A percentile compares a stretch with the other conserved stretches of the same genome.
phyloP scores from a whole-genome alignment of 2,113 vertebrate genomes.

The Parus major region DNA sequence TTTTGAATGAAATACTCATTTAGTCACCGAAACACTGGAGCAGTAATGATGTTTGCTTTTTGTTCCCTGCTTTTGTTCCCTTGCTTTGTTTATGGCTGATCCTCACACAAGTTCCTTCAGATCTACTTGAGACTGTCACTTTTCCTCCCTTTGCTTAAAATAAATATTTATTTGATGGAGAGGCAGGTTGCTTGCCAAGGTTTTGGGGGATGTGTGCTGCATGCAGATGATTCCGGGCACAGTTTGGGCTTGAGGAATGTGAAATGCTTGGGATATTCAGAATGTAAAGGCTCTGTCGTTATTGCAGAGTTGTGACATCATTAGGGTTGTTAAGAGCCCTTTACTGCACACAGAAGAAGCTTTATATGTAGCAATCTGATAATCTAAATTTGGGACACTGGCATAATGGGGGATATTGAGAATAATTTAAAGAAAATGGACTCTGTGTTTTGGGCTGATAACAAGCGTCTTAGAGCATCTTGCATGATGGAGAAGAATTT shows the following conservation, averaged over 20 bases:
- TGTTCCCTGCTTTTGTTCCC: constrained; percentile 15
- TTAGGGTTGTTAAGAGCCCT: neutral
- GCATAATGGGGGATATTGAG: neutral
- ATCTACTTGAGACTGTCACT: neutral
- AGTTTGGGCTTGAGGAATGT: neutral
- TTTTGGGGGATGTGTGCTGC: neutral
- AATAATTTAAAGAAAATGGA: neutral
- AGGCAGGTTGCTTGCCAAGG: neutral
- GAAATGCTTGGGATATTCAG: neutral
- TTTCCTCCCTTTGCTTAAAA: neutral
- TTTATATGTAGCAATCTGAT: neutral
- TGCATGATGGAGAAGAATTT: neutral
- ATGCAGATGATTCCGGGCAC: rapidly evolving
- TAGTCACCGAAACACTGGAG: neutral
- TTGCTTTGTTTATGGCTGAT: neutral
- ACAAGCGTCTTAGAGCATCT: neutral
- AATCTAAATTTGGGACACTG: neutral
- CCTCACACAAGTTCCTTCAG: neutral
- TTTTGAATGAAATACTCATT: neutral
- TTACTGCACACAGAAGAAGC: neutral
- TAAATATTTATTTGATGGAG: neutral
- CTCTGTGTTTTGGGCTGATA: neutral
- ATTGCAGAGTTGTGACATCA: neutral
- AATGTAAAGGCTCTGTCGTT: neutral
- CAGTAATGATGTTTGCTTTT: neutral